Conservation (phyloP, 2,888 invertebrate genomes). For the Odontothrips loti region DNA sequence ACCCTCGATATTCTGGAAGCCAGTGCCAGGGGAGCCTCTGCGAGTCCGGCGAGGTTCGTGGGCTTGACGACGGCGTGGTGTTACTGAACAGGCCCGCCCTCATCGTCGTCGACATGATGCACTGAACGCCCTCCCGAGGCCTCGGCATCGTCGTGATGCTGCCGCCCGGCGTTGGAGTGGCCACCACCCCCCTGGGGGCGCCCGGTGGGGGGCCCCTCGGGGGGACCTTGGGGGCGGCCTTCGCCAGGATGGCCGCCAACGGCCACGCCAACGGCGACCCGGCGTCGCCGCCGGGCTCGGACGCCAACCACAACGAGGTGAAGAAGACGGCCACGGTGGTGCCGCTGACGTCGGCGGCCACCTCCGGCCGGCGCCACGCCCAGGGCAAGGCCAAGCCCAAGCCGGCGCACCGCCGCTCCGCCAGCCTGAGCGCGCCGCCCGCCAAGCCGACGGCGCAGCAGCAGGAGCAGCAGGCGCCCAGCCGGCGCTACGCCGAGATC, state of each 20-base stretch:
- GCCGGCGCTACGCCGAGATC: conserved; percentile 57
- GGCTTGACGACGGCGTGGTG: not conserved
- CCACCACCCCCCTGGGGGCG: not conserved
- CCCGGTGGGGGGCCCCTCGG: not conserved
- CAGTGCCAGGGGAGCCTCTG: too few species aligned
- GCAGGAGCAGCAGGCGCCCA: conserved; percentile 46
- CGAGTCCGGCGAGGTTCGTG: too few species aligned
- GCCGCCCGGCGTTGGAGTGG: not conserved
- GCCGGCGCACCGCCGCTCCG: conserved; percentile 15
- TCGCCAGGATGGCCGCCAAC: not conserved
- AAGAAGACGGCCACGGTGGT: not conserved
- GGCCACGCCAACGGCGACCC: not conserved
- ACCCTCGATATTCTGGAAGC: too few species aligned
- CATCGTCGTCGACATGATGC: not conserved
- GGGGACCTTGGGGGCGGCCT: not conserved
- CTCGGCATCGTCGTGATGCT: not conserved
- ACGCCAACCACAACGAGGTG: conserved; percentile 18
- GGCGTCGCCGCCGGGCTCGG: not conserved
- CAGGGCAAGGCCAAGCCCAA: not conserved
- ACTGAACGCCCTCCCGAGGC: not conserved
- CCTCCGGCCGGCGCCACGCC: conserved; percentile 4
- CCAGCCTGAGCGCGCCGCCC: conserved; percentile 30
- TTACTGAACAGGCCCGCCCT: not conserved
- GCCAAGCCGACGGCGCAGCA: conserved; percentile 44
- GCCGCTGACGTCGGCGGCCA: not conserved